These are phyloP conservation scores for Cryptocephalus primarius DNA, from an alignment of 2,888 invertebrate genomes.

Conservation along the genomic window DNA sequence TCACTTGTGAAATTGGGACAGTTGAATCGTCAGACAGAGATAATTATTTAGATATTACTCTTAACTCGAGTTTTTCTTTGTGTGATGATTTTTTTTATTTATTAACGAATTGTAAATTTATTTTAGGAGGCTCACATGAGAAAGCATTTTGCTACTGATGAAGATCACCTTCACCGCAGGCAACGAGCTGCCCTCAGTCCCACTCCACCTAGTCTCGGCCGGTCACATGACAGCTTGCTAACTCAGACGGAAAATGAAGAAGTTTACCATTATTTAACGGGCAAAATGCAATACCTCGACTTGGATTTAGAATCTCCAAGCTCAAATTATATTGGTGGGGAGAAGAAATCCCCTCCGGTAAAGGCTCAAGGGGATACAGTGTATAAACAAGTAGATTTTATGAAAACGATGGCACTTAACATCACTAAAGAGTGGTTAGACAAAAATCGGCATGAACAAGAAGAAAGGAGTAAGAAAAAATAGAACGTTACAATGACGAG, in stretches of 20 bases:
- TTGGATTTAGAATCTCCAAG: conserved; percentile 54
- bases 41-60: no score
- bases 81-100: no score
- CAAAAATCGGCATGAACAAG: conserved; percentile 44
- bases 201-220: conserved; percentile 33
- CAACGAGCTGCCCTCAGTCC: conserved; percentile 45
- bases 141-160: conserved; percentile 34
- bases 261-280: conserved; percentile 20
- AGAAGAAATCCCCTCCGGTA: conserved; percentile 13
- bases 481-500: no score
- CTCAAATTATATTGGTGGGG: conserved; percentile 6
- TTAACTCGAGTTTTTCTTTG: no score
- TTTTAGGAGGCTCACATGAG: conserved; percentile 24
- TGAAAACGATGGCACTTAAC: conserved; percentile 88
- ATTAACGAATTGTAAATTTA: neutral
- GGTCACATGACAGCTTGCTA: conserved; percentile 31
- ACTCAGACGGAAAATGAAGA: conserved; percentile 19
- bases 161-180: conserved; percentile 29
- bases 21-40: no score
- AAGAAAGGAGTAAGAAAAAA: no score
- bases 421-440: conserved; percentile 72
- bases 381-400: conserved; percentile 88
- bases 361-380: conserved; percentile 42
- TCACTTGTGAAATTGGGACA: no score
- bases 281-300: conserved; percentile 70